Conservation (phyloP, 2,888 invertebrate genomes). For the Aradus depressus region DNA sequence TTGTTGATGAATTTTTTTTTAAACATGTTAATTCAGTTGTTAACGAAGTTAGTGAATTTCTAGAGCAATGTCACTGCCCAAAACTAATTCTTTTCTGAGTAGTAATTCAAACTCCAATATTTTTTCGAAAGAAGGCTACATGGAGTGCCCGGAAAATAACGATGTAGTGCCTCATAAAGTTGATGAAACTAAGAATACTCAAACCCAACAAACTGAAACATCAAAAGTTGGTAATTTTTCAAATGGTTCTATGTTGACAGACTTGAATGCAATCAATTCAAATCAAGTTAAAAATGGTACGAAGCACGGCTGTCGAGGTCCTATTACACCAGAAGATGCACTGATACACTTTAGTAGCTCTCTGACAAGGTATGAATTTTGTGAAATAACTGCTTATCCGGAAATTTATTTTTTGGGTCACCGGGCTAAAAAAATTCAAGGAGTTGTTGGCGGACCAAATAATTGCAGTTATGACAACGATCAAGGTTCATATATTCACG, state of each 20-base stretch:
- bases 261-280: slow-evolving; percentile 10
- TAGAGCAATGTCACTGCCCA: no score
- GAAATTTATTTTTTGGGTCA: slow-evolving; percentile 85
- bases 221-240: no score
- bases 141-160: no score
- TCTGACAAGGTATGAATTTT: slow-evolving; percentile 90
- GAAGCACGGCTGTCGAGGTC: slow-evolving; percentile 23
- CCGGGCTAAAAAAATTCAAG: slow-evolving; percentile 88
- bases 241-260: slow-evolving; percentile 10
- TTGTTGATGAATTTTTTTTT: no score
- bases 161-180: no score
- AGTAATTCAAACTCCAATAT: no score
- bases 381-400: slow-evolving; percentile 90
- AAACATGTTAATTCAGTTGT: no score
- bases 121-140: no score
- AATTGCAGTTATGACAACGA: slow-evolving; percentile 97
- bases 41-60: no score
- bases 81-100: no score
- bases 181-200: no score
- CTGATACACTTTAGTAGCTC: slow-evolving; percentile 84
- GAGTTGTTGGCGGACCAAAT: slow-evolving; percentile 73
- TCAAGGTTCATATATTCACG: slow-evolving; percentile 94
- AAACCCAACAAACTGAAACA: no score
- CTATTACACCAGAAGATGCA: slow-evolving; percentile 69
- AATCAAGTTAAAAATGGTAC: slow-evolving; percentile 16